Conservation (phyloP, 2,797 vertebrate genomes). For the Gymnocypris eckloni region DNA sequence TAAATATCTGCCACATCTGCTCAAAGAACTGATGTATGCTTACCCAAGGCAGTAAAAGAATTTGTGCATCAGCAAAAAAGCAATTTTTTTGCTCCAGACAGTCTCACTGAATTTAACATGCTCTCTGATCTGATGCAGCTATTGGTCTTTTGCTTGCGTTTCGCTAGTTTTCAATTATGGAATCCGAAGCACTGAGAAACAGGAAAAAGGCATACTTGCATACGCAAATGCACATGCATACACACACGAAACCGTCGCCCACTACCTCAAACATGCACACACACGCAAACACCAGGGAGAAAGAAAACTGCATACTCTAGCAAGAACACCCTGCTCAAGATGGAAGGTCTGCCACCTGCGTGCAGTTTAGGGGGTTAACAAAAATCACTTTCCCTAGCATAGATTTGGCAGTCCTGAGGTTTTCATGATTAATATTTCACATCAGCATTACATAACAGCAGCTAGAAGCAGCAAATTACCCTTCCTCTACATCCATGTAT, state of each 20-base stretch:
- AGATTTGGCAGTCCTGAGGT: constrained; percentile 67
- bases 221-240: constrained; percentile 44
- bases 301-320: constrained; percentile 67
- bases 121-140: constrained; percentile 46
- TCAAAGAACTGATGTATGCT: constrained; percentile 62
- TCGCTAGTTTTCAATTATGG: constrained; percentile 46
- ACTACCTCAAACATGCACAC: constrained; percentile 26
- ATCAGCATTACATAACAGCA: constrained; percentile 70
- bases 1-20: constrained; percentile 59
- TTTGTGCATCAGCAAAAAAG: constrained; percentile 67
- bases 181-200: constrained; percentile 31
- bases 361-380: constrained; percentile 69
- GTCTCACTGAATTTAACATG: constrained; percentile 52
- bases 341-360: constrained; percentile 61
- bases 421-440: constrained; percentile 79
- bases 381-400: constrained; percentile 76
- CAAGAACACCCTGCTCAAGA: constrained; percentile 37
- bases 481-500: constrained; percentile 62
- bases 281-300: constrained; percentile 42
- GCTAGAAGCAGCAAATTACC: constrained; percentile 64
- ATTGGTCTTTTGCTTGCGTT: constrained; percentile 29
- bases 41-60: constrained; percentile 51
- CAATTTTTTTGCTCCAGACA: constrained; percentile 52
- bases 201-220: constrained; percentile 52
- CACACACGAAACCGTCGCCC: neutral